Conservation (phyloP, 2,113 vertebrate genomes). For the Clinocottus analis region DNA sequence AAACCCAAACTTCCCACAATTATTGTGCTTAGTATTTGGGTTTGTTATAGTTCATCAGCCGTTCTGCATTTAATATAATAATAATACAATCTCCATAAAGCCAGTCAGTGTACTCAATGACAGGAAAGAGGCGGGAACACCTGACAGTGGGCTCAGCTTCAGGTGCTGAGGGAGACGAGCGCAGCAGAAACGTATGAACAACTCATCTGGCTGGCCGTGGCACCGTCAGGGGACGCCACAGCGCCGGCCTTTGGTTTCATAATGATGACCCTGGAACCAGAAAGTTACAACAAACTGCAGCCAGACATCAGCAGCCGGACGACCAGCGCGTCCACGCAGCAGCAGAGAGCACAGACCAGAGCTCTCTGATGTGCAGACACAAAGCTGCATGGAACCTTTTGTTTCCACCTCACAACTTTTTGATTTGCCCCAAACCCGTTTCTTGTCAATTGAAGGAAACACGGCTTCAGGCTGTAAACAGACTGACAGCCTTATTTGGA, state of each 20-base stretch:
- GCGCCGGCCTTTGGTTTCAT: background rate
- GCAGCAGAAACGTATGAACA: background rate
- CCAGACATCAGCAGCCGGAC: background rate
- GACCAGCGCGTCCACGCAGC: too few relatives aligned
- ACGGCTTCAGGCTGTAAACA: background rate
- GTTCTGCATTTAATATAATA: background rate
- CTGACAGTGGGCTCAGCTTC: background rate
- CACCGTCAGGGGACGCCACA: background rate
- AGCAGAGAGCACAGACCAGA: too few relatives aligned
- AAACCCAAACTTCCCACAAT: background rate
- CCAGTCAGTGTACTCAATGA: background rate
- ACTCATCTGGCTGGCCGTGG: background rate
- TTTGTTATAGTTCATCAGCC: background rate
- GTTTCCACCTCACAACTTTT: too few relatives aligned
- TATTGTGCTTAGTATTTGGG: background rate
- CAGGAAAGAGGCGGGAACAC: background rate
- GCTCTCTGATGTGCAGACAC: too few relatives aligned
- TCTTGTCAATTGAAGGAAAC: background rate
- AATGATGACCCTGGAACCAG: background rate
- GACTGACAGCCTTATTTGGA: background rate
- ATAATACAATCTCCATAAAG: background rate
- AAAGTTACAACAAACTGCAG: background rate
- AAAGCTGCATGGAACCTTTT: too few relatives aligned
- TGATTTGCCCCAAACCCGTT: background rate
- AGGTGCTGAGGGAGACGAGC: background rate